Base-by-base conservation (phyloP, 1,140 invertebrate genomes). In the Aradophagus sp. region DNA sequence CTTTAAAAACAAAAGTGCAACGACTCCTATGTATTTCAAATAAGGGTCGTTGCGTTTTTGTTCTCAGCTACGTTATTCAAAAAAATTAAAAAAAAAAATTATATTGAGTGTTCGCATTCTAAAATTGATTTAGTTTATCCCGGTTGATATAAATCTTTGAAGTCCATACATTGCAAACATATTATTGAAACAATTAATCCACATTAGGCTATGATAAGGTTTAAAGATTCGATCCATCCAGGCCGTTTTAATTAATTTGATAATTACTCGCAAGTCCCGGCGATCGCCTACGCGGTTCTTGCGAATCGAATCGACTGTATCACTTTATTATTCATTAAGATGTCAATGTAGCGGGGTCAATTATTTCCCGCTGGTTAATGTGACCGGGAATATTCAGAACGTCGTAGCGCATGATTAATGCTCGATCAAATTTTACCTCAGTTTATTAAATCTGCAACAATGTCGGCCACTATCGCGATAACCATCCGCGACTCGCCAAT, bases 301-400 rank as follows among this genome's bases (percentile, higher is more conserved):
- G 5, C 29, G 56, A 35, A 63, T 52, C 27, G 66, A 47, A 56
- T 15, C 26, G 27, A 71, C 38, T 42, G 38, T 70, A 74, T 79
- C 56, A 71, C 80, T 75, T 77, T 73, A 78, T 77, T 76, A 61
- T 67, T 78, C 77, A 80, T 84, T 79, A 82, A 83, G 52, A 78
- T 77, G 78, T 79, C 77, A 81, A 83, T 83, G 77, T 47, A 67
- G 55, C 20, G 63, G 67, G 82, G 82, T 85, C 80, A 85, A 85
- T 42, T 77, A 73, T 74, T 78, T 65, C 72, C 77, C 77, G 39
- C 62, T 68, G 27, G 41, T 62, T 69, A 68, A 58, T 62, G 61
- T 11, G 13, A 13, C 1, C 34, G 38, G 31, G 29, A 67, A 58
- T 67, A 50, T 47, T 50, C 52, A 58, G 45, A 35, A 55, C 62